Conservation (phyloP, 2,113 vertebrate genomes). For the Prunella himalayana region DNA sequence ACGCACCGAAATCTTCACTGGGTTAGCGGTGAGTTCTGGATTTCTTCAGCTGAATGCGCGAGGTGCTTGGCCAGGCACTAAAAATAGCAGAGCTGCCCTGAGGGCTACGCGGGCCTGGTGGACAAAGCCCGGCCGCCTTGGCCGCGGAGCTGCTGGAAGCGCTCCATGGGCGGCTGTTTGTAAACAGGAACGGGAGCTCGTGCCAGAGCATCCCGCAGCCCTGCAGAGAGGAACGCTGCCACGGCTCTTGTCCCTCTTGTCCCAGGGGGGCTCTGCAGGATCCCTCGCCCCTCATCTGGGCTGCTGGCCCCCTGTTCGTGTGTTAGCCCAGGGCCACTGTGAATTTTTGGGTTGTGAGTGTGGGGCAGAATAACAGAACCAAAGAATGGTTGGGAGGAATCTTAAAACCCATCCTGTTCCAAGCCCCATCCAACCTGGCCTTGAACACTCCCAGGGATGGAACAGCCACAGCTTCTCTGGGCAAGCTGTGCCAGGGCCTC, state of each 20-base stretch:
- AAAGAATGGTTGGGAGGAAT: not conserved
- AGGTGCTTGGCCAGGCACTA: not conserved
- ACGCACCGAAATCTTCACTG: rapidly evolving
- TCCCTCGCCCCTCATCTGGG: rapidly evolving
- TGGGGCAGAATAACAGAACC: not conserved
- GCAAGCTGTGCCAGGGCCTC: not conserved
- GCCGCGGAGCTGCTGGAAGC: not conserved
- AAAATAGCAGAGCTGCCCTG: not conserved
- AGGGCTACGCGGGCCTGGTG: not conserved
- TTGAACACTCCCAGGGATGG: not conserved
- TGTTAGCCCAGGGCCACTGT: rapidly evolving
- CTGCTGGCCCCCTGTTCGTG: rapidly evolving
- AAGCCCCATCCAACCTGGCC: not conserved
- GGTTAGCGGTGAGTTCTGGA: not conserved
- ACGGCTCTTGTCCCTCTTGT: not conserved
- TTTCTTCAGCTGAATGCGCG: not conserved
- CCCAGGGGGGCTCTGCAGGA: not conserved
- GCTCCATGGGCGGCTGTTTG: not conserved
- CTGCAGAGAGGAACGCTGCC: rapidly evolving
- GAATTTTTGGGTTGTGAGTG: rapidly evolving
- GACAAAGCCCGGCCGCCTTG: not conserved
- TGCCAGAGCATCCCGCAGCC: not conserved
- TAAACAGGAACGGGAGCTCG: not conserved
- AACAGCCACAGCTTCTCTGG: not conserved
- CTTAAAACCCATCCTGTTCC: not conserved